These are phyloP conservation scores for Muscina levida DNA, from an alignment of 2,888 invertebrate genomes.

Conservation along the genomic window DNA sequence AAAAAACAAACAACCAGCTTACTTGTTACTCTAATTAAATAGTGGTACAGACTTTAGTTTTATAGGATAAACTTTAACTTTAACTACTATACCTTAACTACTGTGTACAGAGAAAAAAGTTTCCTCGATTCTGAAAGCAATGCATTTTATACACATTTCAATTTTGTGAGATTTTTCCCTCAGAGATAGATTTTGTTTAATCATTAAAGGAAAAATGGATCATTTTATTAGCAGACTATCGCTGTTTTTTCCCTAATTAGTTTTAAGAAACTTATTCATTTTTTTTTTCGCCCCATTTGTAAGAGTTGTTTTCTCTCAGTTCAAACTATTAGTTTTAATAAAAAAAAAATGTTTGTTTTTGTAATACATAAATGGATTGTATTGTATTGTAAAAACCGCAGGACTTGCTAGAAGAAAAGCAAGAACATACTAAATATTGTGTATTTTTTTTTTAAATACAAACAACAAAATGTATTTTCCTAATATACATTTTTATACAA, in stretches of 20 bases:
- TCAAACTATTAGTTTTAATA: slow-evolving; percentile 58
- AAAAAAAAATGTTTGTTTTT: slow-evolving; percentile 26
- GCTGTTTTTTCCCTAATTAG: slow-evolving; percentile 34
- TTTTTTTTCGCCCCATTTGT: slow-evolving; percentile 31
- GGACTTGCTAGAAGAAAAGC: no score
- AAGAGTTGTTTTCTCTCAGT: background rate
- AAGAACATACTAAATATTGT: no score
- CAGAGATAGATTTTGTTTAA: background rate
- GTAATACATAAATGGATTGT: slow-evolving; percentile 59
- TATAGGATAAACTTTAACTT: background rate
- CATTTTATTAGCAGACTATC: slow-evolving; percentile 6
- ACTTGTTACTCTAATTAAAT: slow-evolving; percentile 1
- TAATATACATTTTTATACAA: slow-evolving; percentile 21
- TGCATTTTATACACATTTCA: slow-evolving; percentile 48
- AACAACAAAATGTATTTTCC: slow-evolving; percentile 48
- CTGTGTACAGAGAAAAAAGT: slow-evolving; percentile 41
- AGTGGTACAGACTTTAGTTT: background rate
- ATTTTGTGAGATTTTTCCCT: background rate
- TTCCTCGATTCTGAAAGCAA: slow-evolving; percentile 19
- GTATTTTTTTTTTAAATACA: no score
- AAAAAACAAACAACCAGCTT: background rate
- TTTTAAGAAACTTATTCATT: slow-evolving; percentile 37
- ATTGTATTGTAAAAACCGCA: slow-evolving; percentile 56
- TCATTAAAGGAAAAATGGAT: no score
- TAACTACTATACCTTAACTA: slow-evolving; percentile 6